Base-by-base conservation (phyloP, 1,140 invertebrate genomes). In the Drosophila tristis region DNA sequence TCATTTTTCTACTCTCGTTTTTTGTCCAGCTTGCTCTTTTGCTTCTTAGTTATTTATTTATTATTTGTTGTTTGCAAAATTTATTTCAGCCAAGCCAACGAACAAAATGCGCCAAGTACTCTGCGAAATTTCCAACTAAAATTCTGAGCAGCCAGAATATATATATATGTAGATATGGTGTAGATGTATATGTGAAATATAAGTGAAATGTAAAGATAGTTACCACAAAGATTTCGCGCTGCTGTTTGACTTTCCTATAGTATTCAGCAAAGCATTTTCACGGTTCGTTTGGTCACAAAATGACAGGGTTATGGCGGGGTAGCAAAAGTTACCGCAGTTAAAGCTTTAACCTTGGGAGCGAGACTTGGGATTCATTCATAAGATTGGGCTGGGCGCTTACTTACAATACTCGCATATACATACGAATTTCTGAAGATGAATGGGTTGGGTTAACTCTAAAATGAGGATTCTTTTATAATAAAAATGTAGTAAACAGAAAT, bases 31-130 rank as follows among this genome's bases (percentile, higher is more conserved):
- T 48, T 78, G 45, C 35, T 54, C 64, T 71, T 70, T 76, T n/a
- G 57, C 54, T 71, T 43, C 55, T 23, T 67, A 61, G 44, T 89
- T 84, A 82, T 70, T 87, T 89, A 82, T 87, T 87, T 82, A 79
- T 87, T 87, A 81, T 81, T 75, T 86, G 51, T 81, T 78, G 56
- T 73, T 81, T 50, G 68, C 65, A 45, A 72, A 63, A 82, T 78
- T 89, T 82, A 78, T 82, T 87, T 72, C 75, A 68, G 78, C 65
- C 49, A 47, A 49, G 50, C 50, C 31, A 72, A 54, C 49, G 35
- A 43, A 59, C 64, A 66, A 76, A 76, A 59, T 42, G 53, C 50
- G 51, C 39, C 51, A 57, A 64, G 29, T 49, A 62, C 54, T 48
- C 26, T 62, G 68, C 45, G 78, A 65, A 71, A 64, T 74, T 75